Percentiles rank a stretch among this genome's conserved stretches.
phyloP scores from a whole-genome alignment of 2,797 vertebrate species.

The Microcaecilia unicolor region DNA sequence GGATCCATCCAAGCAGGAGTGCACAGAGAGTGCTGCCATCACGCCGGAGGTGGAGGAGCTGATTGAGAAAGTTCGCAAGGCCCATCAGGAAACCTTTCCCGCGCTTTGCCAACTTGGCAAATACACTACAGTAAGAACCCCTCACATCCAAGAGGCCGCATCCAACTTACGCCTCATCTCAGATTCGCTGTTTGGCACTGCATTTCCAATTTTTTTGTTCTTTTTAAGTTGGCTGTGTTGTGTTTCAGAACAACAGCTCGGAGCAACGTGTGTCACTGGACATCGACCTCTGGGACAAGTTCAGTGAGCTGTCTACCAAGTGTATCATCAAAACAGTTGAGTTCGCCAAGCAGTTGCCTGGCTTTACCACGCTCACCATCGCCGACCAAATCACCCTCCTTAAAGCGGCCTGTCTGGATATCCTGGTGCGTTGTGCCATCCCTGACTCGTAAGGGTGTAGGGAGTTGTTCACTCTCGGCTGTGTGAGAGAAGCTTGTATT shows the following conservation, averaged over 20 bases:
- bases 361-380: slow-evolving; percentile 93
- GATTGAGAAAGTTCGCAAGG: slow-evolving; percentile 92
- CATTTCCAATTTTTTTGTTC: too few species aligned
- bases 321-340: slow-evolving; percentile 98
- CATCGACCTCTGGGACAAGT: slow-evolving; percentile 96
- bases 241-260: slow-evolving; percentile 87
- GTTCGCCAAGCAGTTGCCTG: slow-evolving; percentile 94
- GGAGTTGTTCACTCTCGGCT: too few species aligned
- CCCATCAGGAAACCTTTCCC: slow-evolving; percentile 93
- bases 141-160: not conserved
- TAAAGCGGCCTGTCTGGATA: slow-evolving; percentile 94
- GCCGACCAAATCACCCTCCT: slow-evolving; percentile 97
- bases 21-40: slow-evolving; percentile 82
- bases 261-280: slow-evolving; percentile 88
- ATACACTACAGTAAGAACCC: slow-evolving; percentile 84
- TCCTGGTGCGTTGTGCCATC: slow-evolving; percentile 68
- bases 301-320: slow-evolving; percentile 95
- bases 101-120: slow-evolving; percentile 96
- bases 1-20: slow-evolving; percentile 85
- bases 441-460: not conserved
- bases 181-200: not conserved
- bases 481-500: too few species aligned
- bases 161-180: not conserved
- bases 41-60: slow-evolving; percentile 90
- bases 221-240: too few species aligned